These are phyloP conservation scores for Campylomormyrus tamandua DNA, from an alignment of 2,113 vertebrate genomes.

Conservation along the genomic window DNA sequence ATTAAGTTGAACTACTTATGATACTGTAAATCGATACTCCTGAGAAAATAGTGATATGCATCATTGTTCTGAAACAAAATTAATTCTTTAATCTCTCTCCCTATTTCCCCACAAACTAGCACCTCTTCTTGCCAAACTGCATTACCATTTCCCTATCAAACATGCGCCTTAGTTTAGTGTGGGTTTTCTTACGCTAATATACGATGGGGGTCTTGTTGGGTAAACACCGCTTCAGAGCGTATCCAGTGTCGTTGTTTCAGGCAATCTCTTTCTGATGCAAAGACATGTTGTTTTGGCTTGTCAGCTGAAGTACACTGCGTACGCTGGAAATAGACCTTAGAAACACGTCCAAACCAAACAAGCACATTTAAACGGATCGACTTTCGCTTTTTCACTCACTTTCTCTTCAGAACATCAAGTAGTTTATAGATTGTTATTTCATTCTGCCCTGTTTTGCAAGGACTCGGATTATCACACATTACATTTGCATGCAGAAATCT, in stretches of 20 bases:
- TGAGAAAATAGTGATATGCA: background rate
- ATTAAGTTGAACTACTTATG: background rate
- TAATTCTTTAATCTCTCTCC: background rate
- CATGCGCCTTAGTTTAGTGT: background rate
- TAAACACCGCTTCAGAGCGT: background rate
- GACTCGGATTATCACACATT: background rate
- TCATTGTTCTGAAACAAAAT: background rate
- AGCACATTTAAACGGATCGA: background rate
- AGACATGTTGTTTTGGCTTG: slow-evolving; percentile 58
- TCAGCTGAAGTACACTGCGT: background rate
- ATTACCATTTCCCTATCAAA: background rate
- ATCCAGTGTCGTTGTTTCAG: background rate
- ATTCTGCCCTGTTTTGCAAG: background rate
- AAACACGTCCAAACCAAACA: background rate
- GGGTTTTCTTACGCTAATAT: background rate
- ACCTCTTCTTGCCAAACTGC: background rate
- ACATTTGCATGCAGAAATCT: background rate
- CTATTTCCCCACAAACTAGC: background rate
- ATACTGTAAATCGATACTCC: background rate
- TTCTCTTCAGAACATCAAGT: background rate
- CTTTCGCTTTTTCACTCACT: background rate
- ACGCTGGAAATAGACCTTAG: background rate
- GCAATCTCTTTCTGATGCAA: slow-evolving; percentile 42
- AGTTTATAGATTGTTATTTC: background rate
- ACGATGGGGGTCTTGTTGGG: background rate